Percentiles rank a stretch among this genome's conserved stretches.
These are phyloP conservation scores for Nipponacmea schrenckii DNA, from an alignment of 2,888 invertebrate species.

Conservation along the genomic window DNA sequence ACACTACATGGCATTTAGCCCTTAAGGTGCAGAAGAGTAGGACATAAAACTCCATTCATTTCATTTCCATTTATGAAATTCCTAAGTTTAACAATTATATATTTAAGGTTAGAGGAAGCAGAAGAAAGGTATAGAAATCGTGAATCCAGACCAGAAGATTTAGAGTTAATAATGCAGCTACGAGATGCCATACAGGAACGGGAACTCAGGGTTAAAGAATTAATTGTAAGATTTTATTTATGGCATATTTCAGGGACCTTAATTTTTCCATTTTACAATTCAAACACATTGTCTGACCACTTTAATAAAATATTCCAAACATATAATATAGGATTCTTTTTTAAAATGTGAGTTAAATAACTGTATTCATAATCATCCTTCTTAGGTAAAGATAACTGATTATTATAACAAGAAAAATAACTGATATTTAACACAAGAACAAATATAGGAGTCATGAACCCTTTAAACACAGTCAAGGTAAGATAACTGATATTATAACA, in stretches of 20 bases:
- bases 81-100: not conserved
- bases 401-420: too few species aligned
- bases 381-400: too few species aligned
- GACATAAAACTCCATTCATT: too few species aligned
- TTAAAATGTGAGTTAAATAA: too few species aligned
- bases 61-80: too few species aligned
- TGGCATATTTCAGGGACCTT: not conserved
- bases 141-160: constrained; percentile 65
- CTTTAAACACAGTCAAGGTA: constrained; percentile 51
- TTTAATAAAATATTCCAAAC: constrained; percentile 69
- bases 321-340: too few species aligned
- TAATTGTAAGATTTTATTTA: constrained; percentile 51
- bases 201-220: constrained; percentile 59
- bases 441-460: constrained; percentile 67
- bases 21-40: too few species aligned
- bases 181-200: constrained; percentile 52
- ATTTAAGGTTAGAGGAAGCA: constrained; percentile 59
- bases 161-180: constrained; percentile 61
- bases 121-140: constrained; percentile 63
- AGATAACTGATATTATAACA: too few species aligned
- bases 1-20: too few species aligned
- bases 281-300: too few species aligned
- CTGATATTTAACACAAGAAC: constrained; percentile 63
- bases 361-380: too few species aligned
- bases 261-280: not conserved